phyloP scores from a whole-genome alignment of 2,797 vertebrate species.

The Geotrypetes seraphini region DNA sequence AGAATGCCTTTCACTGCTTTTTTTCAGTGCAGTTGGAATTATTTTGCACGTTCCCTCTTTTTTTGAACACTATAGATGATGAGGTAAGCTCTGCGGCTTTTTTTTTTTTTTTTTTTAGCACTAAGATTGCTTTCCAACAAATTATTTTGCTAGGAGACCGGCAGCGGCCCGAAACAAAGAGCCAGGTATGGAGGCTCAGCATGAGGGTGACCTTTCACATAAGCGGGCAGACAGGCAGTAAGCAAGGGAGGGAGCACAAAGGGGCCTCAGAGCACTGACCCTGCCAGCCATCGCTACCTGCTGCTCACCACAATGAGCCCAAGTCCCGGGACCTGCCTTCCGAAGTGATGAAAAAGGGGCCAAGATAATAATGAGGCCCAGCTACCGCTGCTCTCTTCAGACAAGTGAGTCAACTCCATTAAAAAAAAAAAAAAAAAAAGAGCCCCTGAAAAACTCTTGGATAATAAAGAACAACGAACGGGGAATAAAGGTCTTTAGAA shows the following conservation, averaged over 20 bases:
- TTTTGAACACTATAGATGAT: too few species aligned
- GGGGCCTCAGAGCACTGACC: slow-evolving; percentile 49
- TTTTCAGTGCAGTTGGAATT: too few species aligned
- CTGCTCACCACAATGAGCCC: slow-evolving; percentile 79
- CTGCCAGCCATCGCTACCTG: slow-evolving; percentile 71
- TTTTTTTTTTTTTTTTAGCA: too few species aligned
- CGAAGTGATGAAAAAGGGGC: slow-evolving; percentile 58
- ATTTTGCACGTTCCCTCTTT: too few species aligned
- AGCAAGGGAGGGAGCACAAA: slow-evolving; percentile 64
- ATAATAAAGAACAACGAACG: slow-evolving; percentile 83
- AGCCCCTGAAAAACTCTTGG: slow-evolving; percentile 47
- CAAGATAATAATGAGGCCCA: slow-evolving; percentile 63
- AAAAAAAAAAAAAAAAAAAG: slow-evolving; percentile 33
- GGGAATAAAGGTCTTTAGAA: slow-evolving; percentile 84
- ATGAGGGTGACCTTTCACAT: slow-evolving; percentile 72
- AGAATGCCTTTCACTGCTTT: too few species aligned
- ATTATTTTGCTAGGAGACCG: slow-evolving; percentile 25
- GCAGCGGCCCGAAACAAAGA: slow-evolving; percentile 35
- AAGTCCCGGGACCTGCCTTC: slow-evolving; percentile 56
- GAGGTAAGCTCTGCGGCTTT: too few species aligned
- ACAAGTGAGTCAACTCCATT: slow-evolving; percentile 45
- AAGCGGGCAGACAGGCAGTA: slow-evolving; percentile 41
- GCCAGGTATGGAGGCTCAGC: slow-evolving; percentile 66
- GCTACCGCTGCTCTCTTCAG: slow-evolving; percentile 77
- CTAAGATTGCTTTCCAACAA: slow-evolving; percentile 18